These are phyloP conservation scores for Selenia dentaria DNA, from an alignment of 2,888 invertebrate genomes.

Conservation along the genomic window DNA sequence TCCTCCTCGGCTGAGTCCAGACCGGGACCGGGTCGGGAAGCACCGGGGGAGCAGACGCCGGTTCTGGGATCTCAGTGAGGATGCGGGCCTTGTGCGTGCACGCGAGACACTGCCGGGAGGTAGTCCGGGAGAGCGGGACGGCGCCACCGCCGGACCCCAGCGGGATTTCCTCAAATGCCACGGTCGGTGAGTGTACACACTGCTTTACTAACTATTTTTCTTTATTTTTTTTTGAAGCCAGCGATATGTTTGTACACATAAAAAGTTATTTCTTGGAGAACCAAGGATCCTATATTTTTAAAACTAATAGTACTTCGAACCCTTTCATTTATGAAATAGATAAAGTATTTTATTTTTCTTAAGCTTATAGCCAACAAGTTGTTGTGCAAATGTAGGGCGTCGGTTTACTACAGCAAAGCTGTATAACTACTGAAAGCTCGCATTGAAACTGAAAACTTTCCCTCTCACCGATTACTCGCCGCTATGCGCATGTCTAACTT, in stretches of 20 bases:
- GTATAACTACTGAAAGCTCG: conserved; percentile 34
- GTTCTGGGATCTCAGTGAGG: conserved; percentile 53
- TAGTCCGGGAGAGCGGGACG: conserved; percentile 46
- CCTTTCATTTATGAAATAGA: too few species aligned
- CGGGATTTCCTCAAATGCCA: conserved; percentile 67
- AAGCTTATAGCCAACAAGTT: too few species aligned
- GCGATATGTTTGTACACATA: too few species aligned
- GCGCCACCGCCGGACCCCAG: conserved; percentile 60
- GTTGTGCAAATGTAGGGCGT: too few species aligned
- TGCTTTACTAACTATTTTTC: conserved; percentile 16
- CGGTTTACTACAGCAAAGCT: too few species aligned
- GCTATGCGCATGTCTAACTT: conserved; percentile 49
- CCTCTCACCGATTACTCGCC: conserved; percentile 41
- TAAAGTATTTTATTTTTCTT: too few species aligned
- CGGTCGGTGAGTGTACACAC: conserved; percentile 40
- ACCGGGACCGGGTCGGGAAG: conserved; percentile 8
- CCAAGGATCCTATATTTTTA: too few species aligned
- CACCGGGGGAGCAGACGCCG: conserved; percentile 46
- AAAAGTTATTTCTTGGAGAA: too few species aligned
- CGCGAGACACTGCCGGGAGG: conserved; percentile 62
- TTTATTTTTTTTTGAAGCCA: background rate
- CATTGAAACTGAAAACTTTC: conserved; percentile 56
- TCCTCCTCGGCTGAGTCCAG: conserved; percentile 20
- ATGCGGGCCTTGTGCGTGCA: conserved; percentile 58
- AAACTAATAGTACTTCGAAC: too few species aligned